Evolutionary conservation across 2,113 vertebrate species (phyloP), one percentile per base, ranked within the genome.

Genomic region (Labrus mixtus): DNA sequence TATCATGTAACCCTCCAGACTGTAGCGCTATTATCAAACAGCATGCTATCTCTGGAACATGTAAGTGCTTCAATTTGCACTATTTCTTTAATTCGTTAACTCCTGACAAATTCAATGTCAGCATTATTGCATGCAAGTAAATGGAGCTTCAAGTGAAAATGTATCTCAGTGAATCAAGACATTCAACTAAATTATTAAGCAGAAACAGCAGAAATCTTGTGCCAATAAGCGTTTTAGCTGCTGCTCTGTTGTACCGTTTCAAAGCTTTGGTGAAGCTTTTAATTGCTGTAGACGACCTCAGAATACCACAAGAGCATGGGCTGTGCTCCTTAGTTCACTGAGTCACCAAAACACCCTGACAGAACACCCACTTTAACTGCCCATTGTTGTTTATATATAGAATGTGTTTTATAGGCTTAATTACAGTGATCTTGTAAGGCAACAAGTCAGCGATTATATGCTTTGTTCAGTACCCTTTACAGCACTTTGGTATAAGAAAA

Each of bases 381-480:
- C 85, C 84, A 90, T 91, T 93, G 90, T 91, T 90, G 81, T 89
- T 84, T 90, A 91, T 90, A 91, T 88, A 87, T 92, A 90, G 90
- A 89, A 84, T 76, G 81, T 84, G 80, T 89, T 89, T 88, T 87
- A 88, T 83, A 80, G 83, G 43, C 78, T 67, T 91, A 93, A 92
- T 92, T 87, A 68, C 86, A 87, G 80, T 79, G 29, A 56, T 71
- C 59, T 70, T 50, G 41, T 41, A 10, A 59, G 79, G 75, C 67
- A 81, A 58, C 22, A 60, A 90, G 76, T 86, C 84, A 67, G 41
- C 72, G 80, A 87, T 85, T 81, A 87, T 76, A 87, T 23, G 48
- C 56, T 86, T 73, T 63, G 58, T 87, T 89, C 53, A 53, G 50
- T 61, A 3, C 57, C 66, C 63, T 23, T 78, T 62, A 65, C 63